A percentile compares a stretch with the other conserved stretches of the same genome.
phyloP scores from a whole-genome alignment of 2,888 invertebrate species.

The Hypsopygia costalis region DNA sequence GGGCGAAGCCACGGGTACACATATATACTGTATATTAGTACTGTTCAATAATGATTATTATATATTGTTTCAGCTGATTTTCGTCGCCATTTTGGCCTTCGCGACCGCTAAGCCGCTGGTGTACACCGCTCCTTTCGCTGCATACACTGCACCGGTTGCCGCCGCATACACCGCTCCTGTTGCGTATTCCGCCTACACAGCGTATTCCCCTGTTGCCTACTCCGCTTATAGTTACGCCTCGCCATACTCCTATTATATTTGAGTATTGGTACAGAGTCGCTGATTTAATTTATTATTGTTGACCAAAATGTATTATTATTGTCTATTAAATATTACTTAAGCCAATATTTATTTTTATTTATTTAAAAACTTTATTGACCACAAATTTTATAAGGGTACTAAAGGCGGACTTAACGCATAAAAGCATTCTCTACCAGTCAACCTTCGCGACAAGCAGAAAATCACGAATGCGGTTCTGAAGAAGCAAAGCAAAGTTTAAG shows the following conservation, averaged over 20 bases:
- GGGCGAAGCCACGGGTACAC: no score
- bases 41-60: not conserved
- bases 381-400: no score
- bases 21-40: no score
- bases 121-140: constrained; percentile 40
- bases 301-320: constrained; percentile 4
- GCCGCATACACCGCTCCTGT: constrained; percentile 42
- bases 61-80: constrained; percentile 60
- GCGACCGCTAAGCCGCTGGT: constrained; percentile 45
- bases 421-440: no score
- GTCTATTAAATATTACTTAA: not conserved
- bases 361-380: no score
- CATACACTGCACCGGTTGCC: constrained; percentile 39
- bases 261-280: not conserved
- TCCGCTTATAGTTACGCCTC: constrained; percentile 38
- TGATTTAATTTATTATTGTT: not conserved
- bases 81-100: constrained; percentile 76
- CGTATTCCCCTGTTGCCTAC: constrained; percentile 41
- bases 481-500: no score
- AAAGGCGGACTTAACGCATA: no score
- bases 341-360: not conserved
- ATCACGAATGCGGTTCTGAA: no score
- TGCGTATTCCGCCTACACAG: constrained; percentile 48
- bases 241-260: constrained; percentile 23
- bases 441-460: no score